These are phyloP conservation scores for Epirrita christyi DNA, from an alignment of 2,888 invertebrate species.

Conservation along the genomic window DNA sequence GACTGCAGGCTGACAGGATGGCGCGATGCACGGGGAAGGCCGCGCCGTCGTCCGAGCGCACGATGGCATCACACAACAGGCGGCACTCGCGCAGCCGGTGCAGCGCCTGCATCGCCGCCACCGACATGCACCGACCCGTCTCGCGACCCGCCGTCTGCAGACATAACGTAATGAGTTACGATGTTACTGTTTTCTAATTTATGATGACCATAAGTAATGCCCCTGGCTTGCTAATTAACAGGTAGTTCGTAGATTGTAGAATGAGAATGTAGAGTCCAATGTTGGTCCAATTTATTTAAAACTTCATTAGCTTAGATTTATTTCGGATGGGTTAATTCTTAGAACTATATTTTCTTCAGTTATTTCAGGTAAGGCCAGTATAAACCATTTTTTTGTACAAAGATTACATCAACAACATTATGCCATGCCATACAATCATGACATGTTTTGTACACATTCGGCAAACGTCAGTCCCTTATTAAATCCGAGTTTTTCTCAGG, in stretches of 20 bases:
- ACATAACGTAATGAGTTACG: slow-evolving; percentile 42
- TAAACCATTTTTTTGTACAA: no score
- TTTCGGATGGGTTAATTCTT: no score
- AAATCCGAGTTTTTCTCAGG: slow-evolving; percentile 1
- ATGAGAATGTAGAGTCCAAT: no score
- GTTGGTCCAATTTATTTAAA: no score
- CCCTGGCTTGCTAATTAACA: background rate
- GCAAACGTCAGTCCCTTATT: slow-evolving; percentile 7
- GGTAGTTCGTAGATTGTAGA: no score
- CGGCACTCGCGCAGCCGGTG: slow-evolving; percentile 93
- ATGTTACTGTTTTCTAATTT: no score
- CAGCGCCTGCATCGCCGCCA: slow-evolving; percentile 93
- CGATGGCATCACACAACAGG: slow-evolving; percentile 93
- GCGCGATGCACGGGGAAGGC: slow-evolving; percentile 94
- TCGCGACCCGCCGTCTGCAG: slow-evolving; percentile 82
- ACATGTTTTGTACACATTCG: slow-evolving; percentile 11
- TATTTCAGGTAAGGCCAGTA: no score
- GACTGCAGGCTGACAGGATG: slow-evolving; percentile 94
- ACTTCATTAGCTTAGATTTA: no score
- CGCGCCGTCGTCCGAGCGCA: slow-evolving; percentile 92
- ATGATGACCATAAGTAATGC: background rate
- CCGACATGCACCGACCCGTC: slow-evolving; percentile 90
- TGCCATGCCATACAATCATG: background rate
- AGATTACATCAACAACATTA: no score
- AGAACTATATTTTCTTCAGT: no score